Evolutionary conservation across 2,888 invertebrate species (phyloP).

Genomic region (Dasypolia templi): DNA sequence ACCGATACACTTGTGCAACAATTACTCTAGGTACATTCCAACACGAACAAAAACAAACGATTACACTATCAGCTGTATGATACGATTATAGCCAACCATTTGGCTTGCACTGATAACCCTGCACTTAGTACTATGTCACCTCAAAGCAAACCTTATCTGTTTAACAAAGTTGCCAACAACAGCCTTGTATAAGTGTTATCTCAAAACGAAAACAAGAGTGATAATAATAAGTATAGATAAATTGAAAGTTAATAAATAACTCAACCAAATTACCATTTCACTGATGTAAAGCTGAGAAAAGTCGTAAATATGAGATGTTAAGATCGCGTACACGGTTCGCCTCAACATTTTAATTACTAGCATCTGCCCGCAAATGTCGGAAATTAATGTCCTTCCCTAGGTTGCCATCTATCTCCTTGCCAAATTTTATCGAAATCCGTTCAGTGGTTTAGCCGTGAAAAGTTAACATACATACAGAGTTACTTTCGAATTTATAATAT

Average conservation of each 20-base stretch:
- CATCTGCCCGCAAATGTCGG: too few species aligned
- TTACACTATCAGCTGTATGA: slow-evolving; percentile 75
- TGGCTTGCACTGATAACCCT: slow-evolving; percentile 85
- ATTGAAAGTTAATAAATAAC: slow-evolving; percentile 74
- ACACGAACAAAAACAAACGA: slow-evolving; percentile 74
- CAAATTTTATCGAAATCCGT: too few species aligned
- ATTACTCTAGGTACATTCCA: slow-evolving; percentile 28
- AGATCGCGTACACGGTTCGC: slow-evolving; percentile 36
- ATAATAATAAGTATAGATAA: slow-evolving; percentile 67
- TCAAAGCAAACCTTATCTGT: slow-evolving; percentile 75
- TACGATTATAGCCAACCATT: slow-evolving; percentile 78
- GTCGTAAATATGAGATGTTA: slow-evolving; percentile 61
- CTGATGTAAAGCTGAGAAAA: slow-evolving; percentile 57
- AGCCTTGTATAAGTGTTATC: slow-evolving; percentile 71
- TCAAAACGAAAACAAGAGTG: slow-evolving; percentile 72
- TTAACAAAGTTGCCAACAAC: slow-evolving; percentile 80
- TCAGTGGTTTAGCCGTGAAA: too few species aligned
- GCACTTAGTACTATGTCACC: slow-evolving; percentile 80
- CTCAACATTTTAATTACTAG: too few species aligned
- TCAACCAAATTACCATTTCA: slow-evolving; percentile 65
- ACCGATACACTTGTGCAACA: slow-evolving; percentile 33
- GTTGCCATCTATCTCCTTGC: too few species aligned
- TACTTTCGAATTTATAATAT: too few species aligned
- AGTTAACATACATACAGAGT: too few species aligned
- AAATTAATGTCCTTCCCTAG: too few species aligned